These are phyloP conservation scores for Pangasius larnaudii DNA, from an alignment of 2,797 vertebrate genomes.

Conservation along the genomic window DNA sequence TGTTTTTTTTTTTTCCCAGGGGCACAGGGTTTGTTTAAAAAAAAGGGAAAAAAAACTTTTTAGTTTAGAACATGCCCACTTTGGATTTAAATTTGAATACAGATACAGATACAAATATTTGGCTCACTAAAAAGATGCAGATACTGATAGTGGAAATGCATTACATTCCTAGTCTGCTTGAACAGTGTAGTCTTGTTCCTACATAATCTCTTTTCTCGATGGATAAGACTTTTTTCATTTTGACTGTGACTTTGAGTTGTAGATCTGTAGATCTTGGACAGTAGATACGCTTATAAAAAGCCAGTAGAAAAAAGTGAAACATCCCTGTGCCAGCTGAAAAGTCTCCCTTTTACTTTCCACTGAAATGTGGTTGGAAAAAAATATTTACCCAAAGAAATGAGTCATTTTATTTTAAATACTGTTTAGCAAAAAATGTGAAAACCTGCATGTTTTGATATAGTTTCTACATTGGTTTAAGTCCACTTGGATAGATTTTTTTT, in stretches of 20 bases:
- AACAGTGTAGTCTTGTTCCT: background rate
- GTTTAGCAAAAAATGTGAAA: background rate
- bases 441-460: slow-evolving; percentile 5
- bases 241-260: slow-evolving; percentile 62
- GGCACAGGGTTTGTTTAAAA: background rate
- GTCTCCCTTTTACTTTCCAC: slow-evolving; percentile 54
- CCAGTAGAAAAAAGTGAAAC: background rate
- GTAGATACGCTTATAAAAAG: slow-evolving; percentile 30
- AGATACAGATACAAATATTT: background rate
- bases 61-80: background rate
- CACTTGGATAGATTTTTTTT: background rate
- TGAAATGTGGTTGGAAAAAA: slow-evolving; percentile 47
- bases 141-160: background rate
- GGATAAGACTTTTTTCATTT: slow-evolving; percentile 51
- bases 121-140: background rate
- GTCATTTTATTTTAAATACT: background rate
- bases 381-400: slow-evolving; percentile 24
- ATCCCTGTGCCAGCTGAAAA: slow-evolving; percentile 51
- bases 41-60: background rate
- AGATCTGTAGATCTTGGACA: slow-evolving; percentile 52
- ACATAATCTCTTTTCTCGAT: background rate
- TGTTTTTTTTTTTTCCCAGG: background rate
- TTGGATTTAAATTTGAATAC: background rate
- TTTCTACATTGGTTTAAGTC: slow-evolving; percentile 16
- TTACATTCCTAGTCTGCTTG: background rate